Evolutionary conservation across 92 coral and sea anemone genomes (phyloP).

Genomic region (Galaxea fascicularis): DNA sequence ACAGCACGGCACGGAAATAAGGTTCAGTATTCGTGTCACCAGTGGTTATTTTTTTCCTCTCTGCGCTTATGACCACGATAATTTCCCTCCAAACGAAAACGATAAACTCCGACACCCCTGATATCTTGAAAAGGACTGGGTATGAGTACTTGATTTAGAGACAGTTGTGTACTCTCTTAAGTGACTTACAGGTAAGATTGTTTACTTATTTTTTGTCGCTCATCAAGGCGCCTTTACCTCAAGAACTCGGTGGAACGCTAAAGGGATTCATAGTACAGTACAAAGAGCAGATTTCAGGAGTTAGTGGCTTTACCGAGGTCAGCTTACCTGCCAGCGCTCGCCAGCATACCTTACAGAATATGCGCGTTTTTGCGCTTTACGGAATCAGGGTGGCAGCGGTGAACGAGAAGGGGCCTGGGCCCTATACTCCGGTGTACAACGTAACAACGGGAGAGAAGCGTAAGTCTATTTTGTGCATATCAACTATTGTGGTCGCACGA

Average conservation of each 20-base stretch:
- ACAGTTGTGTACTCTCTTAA: background rate
- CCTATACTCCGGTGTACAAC: conserved; percentile 74
- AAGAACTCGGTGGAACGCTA: conserved; percentile 85
- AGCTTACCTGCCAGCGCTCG: conserved; percentile 59
- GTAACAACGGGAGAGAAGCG: conserved; percentile 90
- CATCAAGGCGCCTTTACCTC: conserved; percentile 80
- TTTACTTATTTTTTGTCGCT: background rate
- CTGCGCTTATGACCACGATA: too few species aligned
- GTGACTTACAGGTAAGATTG: too few species aligned
- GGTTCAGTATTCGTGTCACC: too few species aligned
- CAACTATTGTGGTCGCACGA: background rate
- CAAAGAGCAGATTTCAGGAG: conserved; percentile 48
- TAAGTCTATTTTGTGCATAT: conserved; percentile 6
- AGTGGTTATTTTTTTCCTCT: too few species aligned
- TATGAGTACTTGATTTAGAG: background rate
- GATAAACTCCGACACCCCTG: too few species aligned
- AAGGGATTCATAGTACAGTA: conserved; percentile 75
- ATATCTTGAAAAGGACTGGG: too few species aligned
- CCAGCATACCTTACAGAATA: conserved; percentile 63
- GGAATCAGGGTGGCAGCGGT: conserved; percentile 79
- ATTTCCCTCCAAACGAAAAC: too few species aligned
- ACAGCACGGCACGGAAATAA: too few species aligned
- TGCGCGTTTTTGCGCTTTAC: conserved; percentile 84
- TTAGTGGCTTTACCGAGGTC: conserved; percentile 20
- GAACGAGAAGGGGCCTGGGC: conserved; percentile 84